A percentile compares a stretch with the other conserved stretches of the same genome.
Conservation (phyloP, 2,797 vertebrate species). For the Taeniopygia guttata region DNA sequence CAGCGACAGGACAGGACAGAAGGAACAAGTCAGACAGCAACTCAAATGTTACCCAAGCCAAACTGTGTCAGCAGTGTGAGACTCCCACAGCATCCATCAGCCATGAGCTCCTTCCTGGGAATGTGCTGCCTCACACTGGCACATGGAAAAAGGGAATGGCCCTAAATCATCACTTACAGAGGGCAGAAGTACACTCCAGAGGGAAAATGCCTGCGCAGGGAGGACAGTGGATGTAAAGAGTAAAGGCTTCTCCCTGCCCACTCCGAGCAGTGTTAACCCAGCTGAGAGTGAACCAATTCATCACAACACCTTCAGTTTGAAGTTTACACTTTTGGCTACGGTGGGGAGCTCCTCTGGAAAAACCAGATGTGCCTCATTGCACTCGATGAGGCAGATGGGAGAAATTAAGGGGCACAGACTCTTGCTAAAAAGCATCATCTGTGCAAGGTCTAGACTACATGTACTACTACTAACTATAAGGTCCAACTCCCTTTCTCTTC, state of each 20-base stretch:
- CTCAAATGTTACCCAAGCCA: rapidly evolving
- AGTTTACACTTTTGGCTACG: rapidly evolving
- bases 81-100: neutral
- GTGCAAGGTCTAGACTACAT: neutral
- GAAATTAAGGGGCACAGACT: neutral
- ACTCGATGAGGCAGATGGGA: neutral
- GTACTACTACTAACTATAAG: neutral
- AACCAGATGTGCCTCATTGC: neutral
- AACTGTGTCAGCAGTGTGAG: rapidly evolving
- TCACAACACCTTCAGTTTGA: rapidly evolving
- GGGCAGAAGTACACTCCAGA: neutral
- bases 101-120: neutral
- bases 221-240: neutral
- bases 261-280: rapidly evolving
- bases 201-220: neutral
- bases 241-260: neutral
- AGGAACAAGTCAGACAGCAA: neutral
- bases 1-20: neutral
- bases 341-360: neutral
- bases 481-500: rapidly evolving
- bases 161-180: neutral
- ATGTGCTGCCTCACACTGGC: rapidly evolving
- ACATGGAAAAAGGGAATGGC: rapidly evolving
- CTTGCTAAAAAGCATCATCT: neutral
- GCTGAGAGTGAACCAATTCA: neutral